Base-by-base conservation (phyloP, 2,113 vertebrate genomes). In the Sinocyclocheilus rhinocerous region DNA sequence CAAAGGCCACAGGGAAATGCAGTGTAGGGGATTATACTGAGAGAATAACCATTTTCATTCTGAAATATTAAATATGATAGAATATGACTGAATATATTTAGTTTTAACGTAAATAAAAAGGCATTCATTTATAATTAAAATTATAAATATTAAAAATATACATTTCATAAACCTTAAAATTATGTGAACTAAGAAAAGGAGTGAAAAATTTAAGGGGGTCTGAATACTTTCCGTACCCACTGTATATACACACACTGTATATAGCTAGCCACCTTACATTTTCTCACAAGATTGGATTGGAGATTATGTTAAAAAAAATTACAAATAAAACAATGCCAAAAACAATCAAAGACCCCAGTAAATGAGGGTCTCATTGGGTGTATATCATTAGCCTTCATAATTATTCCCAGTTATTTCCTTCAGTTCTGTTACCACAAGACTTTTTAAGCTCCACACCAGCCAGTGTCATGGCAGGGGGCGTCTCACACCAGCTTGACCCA, bases 371-470 rank as follows among this genome's bases (percentile, higher is more conserved):
- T 24, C 78, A 45, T 7, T 11, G n/a, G 0, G 45, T 2, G 39
- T 42, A 42, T 42, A 61, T 81, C 16, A 52, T 22, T 72, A 18
- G 42, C 50, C 84, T 76, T 76, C 24, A 78, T 80, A 89, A 84
- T 86, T 36, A 81, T 24, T 84, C 55, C 55, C 59, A 81, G 39
- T 15, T 52, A 50, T 78, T 33, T 48, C n/a, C 24, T 73, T 79
- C 76, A 16, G 10, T 79, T 81, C 4, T 26, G 33, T 75, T 59
- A 73, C 70, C 55, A 39, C 69, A 6, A 8, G 29, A 3, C 45
- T 16, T 78, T 57, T 72, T 13, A 69, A 78, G 26, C 16, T 85
- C 61, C n/a, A 73, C 50, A 39, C 65, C 42, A 73, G 24, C 33
- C 48, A 55, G 22, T 16, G 13, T 57, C 67, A 42, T 50, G 39